Base-by-base conservation (phyloP, 2,113 vertebrate species). In the Pandion haliaetus region DNA sequence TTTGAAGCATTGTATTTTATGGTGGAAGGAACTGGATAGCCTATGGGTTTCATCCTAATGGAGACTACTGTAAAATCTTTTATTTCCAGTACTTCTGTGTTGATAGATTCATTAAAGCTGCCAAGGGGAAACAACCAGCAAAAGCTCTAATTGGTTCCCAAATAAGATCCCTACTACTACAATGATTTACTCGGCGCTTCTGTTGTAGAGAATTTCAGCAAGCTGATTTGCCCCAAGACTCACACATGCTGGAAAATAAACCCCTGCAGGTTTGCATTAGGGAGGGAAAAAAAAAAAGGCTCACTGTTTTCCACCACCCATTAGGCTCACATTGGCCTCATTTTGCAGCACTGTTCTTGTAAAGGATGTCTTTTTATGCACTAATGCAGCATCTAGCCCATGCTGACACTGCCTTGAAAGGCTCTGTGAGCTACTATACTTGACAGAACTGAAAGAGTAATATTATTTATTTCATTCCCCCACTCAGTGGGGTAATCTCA, bases 381-480 rank as follows among this genome's bases (percentile, higher is more conserved):
- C 59, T 86, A 82, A 77, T 70, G 74, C 34, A 40, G n/a, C 61
- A 77, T 59, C 79, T 29, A 93, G 74, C 63, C 55, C 28, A 23
- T 85, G 82, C 91, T 93, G 82, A 67, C 62, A 50, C 52, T 92
- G 82, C 65, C 79, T 86, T 88, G 85, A 93, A 96, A 96, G 82
- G 87, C 74, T 90, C 87, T 88, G 28, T 47, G 61, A 96, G 91
- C 91, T 78, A 85, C 91, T 94, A 9, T 50, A 58, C 58, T 87
- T 95, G 74, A 85, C 93, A 97, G 89, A 93, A 87, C 36, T 62
- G 36, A 93, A 9, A 93, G 36, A 74, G 44, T 83, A 58, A 9
- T 66, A 86, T 82, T 94, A 95, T 96, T 96, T 96, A 95, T 95
- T 96, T 96, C 40, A 84, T 95, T 94, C 81, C 82, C 88, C 70